Conservation (phyloP, 2,113 vertebrate species). For the Rhinoderma darwinii region DNA sequence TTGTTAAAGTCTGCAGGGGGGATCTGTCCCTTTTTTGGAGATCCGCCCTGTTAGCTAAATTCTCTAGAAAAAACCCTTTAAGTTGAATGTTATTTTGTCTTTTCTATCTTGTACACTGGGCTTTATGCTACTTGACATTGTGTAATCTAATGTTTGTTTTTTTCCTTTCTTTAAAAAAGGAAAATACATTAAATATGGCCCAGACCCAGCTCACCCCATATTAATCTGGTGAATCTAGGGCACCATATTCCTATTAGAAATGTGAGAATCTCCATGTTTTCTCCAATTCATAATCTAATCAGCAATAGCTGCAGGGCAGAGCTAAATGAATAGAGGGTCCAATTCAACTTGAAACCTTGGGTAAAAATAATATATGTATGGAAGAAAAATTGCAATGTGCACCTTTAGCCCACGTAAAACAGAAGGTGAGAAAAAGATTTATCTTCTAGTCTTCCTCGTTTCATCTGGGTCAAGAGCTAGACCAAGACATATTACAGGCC, state of each 20-base stretch:
- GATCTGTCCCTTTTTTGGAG: no score
- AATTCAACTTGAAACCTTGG: constrained; percentile 15
- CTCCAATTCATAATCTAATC: constrained; percentile 40
- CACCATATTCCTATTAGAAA: constrained; percentile 18
- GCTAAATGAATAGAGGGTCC: constrained; percentile 21
- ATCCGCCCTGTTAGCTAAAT: no score
- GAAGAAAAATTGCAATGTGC: constrained; percentile 17
- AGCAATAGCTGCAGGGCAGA: constrained; percentile 25
- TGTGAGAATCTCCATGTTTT: neutral
- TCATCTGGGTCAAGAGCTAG: constrained; percentile 43
- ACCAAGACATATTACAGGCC: constrained; percentile 31
- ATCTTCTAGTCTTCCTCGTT: constrained; percentile 35
- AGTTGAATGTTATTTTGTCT: neutral
- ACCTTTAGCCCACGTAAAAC: constrained; percentile 30
- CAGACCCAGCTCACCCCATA: neutral
- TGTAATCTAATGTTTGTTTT: neutral
- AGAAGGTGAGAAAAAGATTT: constrained; percentile 37
- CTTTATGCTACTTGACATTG: neutral
- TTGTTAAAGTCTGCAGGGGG: neutral
- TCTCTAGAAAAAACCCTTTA: no score
- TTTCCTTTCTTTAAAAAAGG: neutral
- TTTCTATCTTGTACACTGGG: neutral
- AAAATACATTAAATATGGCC: neutral
- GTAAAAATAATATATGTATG: constrained; percentile 28
- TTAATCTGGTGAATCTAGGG: constrained; percentile 36